A percentile compares a stretch with the other conserved stretches of the same genome.
phyloP scores from a whole-genome alignment of 2,888 invertebrate species.

The Noctua fimbriata region DNA sequence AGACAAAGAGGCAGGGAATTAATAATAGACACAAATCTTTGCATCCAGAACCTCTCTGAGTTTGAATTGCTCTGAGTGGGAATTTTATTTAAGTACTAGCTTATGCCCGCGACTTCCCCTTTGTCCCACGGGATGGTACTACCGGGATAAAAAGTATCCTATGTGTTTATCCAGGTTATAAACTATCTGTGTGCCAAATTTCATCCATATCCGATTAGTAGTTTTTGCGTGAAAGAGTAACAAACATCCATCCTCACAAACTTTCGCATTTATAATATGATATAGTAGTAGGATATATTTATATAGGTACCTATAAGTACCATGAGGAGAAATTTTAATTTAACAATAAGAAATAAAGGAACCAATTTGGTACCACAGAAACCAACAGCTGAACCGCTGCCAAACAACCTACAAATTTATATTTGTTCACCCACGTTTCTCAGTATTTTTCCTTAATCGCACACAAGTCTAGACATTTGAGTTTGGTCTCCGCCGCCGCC shows the following conservation, averaged over 20 bases:
- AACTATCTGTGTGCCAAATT: too few relatives aligned
- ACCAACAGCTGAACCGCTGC: neutral
- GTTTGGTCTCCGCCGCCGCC: slow-evolving; percentile 29
- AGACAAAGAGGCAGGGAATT: neutral
- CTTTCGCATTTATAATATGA: too few relatives aligned
- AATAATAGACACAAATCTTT: neutral
- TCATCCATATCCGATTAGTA: too few relatives aligned
- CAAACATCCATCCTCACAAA: too few relatives aligned
- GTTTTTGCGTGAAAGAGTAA: too few relatives aligned
- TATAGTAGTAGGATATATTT: too few relatives aligned
- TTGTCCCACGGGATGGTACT: too few relatives aligned
- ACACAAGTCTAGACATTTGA: slow-evolving; percentile 27
- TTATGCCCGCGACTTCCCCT: too few relatives aligned
- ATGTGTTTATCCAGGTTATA: too few relatives aligned
- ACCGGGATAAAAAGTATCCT: too few relatives aligned
- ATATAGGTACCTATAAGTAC: too few relatives aligned
- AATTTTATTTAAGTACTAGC: neutral
- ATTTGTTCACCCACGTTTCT: neutral
- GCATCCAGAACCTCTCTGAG: neutral
- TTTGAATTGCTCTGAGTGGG: neutral
- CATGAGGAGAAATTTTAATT: too few relatives aligned
- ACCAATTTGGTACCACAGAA: neutral
- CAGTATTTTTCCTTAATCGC: slow-evolving; percentile 9
- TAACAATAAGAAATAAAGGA: neutral
- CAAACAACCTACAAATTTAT: neutral